These are phyloP conservation scores for Lysiphlebus fabarum DNA, from an alignment of 1,140 invertebrate genomes.

Conservation along the genomic window DNA sequence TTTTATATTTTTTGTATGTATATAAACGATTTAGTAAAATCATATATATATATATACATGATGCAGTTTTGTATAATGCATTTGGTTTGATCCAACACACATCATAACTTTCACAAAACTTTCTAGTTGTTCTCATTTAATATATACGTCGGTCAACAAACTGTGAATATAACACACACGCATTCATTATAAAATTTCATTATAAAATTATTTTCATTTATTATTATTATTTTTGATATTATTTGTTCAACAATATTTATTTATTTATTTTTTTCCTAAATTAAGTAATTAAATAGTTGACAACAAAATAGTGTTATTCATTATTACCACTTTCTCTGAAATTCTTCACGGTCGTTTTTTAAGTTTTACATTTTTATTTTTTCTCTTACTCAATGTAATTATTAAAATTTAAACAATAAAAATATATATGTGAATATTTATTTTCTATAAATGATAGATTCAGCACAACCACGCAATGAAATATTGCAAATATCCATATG, in stretches of 20 bases:
- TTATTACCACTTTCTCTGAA: too few relatives aligned
- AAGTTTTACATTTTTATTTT: too few relatives aligned
- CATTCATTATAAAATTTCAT: slow-evolving; percentile 12
- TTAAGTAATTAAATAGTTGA: too few relatives aligned
- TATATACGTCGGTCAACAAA: slow-evolving; percentile 22
- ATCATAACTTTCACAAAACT: slow-evolving; percentile 31
- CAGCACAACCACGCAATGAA: slow-evolving; percentile 4
- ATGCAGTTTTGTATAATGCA: slow-evolving; percentile 24
- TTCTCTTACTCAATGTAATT: too few relatives aligned
- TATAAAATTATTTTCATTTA: slow-evolving; percentile 9
- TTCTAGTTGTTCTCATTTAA: slow-evolving; percentile 30
- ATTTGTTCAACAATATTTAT: neutral
- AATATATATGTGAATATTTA: too few relatives aligned
- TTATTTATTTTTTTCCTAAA: too few relatives aligned
- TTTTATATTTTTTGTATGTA: too few relatives aligned
- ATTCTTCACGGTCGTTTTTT: too few relatives aligned
- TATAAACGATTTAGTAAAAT: too few relatives aligned
- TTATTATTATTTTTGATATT: neutral
- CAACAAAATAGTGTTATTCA: too few relatives aligned
- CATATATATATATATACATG: neutral
- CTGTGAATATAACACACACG: slow-evolving; percentile 4
- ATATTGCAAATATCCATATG: slow-evolving; percentile 1
- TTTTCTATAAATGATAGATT: neutral
- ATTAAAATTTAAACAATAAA: too few relatives aligned
- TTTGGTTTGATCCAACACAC: slow-evolving; percentile 22